Conservation (phyloP, 2,888 invertebrate species). For the Lissonota sp. region DNA sequence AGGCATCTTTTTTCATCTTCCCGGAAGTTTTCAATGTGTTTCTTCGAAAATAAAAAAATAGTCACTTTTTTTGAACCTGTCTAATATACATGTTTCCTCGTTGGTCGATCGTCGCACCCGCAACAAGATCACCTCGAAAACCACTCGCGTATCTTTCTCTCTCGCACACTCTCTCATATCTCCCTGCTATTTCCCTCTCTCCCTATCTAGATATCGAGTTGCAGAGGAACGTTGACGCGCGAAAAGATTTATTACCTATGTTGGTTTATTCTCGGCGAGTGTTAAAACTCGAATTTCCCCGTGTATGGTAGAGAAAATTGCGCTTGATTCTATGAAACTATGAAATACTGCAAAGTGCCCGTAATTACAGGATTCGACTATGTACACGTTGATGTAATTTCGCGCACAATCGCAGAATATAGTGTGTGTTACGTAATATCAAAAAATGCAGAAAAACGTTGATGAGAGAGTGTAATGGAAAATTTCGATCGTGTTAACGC, state of each 20-base stretch:
- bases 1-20: too few species aligned
- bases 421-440: background rate
- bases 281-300: background rate
- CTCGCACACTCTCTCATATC: conserved; percentile 14
- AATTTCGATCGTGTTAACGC: background rate
- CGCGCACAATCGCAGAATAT: background rate
- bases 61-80: background rate
- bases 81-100: background rate
- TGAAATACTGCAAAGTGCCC: conserved; percentile 26
- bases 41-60: too few species aligned
- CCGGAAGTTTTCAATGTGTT: too few species aligned
- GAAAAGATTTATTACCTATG: conserved; percentile 60
- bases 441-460: background rate
- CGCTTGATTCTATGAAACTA: conserved; percentile 22
- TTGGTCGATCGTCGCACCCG: conserved; percentile 23
- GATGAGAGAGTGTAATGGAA: background rate
- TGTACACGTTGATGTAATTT: background rate
- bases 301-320: conserved; percentile 22
- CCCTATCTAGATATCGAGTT: conserved; percentile 1
- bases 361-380: background rate
- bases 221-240: conserved; percentile 52
- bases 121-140: conserved; percentile 59
- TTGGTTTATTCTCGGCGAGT: background rate
- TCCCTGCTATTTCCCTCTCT: too few species aligned
- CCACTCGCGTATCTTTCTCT: conserved; percentile 23